Evolutionary conservation across 2,888 invertebrate genomes (phyloP).

Genomic region (Lysandra coridon): DNA sequence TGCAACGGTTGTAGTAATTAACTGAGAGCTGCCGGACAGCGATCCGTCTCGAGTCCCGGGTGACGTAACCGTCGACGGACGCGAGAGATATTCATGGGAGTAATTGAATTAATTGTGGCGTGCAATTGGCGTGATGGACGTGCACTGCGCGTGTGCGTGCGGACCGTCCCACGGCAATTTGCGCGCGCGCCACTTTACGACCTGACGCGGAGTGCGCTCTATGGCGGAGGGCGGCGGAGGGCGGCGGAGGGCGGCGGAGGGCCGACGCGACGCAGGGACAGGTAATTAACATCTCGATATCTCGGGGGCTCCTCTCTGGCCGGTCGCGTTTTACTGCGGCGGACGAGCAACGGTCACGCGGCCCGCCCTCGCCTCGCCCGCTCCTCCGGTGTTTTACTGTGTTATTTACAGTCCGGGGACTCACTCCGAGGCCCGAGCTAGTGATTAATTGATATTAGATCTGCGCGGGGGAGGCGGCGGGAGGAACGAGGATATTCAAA

Average conservation of each 20-base stretch:
- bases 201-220: not conserved
- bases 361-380: not conserved
- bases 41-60: constrained; percentile 12
- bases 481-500: constrained; percentile 7
- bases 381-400: not conserved
- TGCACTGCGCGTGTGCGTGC: constrained; percentile 9
- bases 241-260: not conserved
- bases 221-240: not conserved
- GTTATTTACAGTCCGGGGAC: not conserved
- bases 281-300: constrained; percentile 6
- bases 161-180: constrained; percentile 16
- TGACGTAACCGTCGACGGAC: constrained; percentile 7
- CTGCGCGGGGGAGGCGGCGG: not conserved
- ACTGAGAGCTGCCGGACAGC: not conserved
- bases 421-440: not conserved
- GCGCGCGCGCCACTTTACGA: constrained; percentile 16
- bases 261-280: not conserved
- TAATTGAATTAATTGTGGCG: constrained; percentile 18
- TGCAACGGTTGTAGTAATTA: not conserved
- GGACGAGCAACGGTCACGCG: not conserved
- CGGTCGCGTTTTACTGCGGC: constrained; percentile 8
- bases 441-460: constrained; percentile 4
- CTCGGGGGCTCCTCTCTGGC: not conserved
- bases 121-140: constrained; percentile 7
- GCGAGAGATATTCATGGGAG: constrained; percentile 11